Evolutionary conservation across 92 coral and sea anemone species (phyloP).

Genomic region (Metridium senile): DNA sequence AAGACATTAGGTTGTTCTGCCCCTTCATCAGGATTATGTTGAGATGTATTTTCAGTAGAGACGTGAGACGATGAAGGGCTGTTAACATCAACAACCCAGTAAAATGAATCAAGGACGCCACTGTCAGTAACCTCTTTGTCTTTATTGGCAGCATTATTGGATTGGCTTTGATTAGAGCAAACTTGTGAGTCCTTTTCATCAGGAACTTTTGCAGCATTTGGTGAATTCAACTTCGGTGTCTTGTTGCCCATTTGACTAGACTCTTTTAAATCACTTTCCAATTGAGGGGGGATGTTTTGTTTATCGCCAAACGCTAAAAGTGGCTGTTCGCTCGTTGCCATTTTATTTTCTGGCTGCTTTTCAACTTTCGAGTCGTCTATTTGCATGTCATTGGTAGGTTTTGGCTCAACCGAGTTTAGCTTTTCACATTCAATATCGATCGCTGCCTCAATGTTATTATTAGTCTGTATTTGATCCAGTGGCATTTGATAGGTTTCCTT

Average conservation of each 20-base stretch:
- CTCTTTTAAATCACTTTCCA: background rate
- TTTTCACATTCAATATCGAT: background rate
- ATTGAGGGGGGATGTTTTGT: conserved; percentile 10
- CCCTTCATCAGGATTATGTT: background rate
- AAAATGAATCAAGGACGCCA: conserved; percentile 17
- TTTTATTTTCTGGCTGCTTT: conserved; percentile 14
- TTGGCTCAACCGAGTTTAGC: background rate
- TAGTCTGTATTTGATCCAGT: background rate
- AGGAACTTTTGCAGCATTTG: background rate
- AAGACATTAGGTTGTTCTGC: background rate
- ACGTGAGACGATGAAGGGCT: background rate
- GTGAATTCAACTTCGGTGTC: background rate
- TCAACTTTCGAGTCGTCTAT: conserved; percentile 13
- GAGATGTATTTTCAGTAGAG: background rate
- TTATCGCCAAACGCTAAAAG: conserved; percentile 19
- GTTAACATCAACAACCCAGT: conserved; percentile 20
- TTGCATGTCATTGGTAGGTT: conserved; percentile 1
- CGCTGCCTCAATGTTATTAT: background rate
- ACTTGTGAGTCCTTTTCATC: background rate
- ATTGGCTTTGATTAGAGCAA: background rate
- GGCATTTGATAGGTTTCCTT: background rate
- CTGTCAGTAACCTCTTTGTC: background rate
- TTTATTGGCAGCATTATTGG: background rate
- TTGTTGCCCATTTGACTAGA: conserved; percentile 1
- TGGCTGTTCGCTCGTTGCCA: background rate